Conservation (phyloP, 2,797 vertebrate genomes). For the Lepilemur ruficaudatus region DNA sequence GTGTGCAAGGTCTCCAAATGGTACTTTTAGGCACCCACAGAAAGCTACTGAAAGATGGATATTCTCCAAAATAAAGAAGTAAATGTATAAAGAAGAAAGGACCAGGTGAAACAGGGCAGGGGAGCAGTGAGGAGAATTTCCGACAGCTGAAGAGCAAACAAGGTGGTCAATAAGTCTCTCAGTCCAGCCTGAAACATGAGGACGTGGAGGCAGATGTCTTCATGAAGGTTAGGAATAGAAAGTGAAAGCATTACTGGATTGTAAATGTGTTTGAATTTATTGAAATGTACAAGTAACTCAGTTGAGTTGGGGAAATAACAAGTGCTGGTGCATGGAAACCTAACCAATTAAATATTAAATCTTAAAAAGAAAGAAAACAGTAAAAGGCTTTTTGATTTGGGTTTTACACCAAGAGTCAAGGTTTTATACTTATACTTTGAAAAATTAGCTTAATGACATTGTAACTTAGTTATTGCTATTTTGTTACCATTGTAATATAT, state of each 20-base stretch:
- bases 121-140: neutral
- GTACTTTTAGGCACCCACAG: neutral
- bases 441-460: neutral
- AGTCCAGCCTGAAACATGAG: neutral
- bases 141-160: too few species aligned
- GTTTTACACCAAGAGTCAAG: neutral
- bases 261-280: neutral
- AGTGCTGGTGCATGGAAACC: neutral
- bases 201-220: neutral
- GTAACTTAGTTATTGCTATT: neutral
- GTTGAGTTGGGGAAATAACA: neutral
- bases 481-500: neutral
- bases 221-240: neutral
- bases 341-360: neutral
- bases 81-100: neutral
- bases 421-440: neutral
- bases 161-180: neutral
- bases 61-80: neutral
- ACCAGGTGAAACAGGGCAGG: neutral
- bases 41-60: neutral
- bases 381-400: neutral
- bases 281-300: neutral
- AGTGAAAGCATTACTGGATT: neutral
- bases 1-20: neutral
- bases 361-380: neutral